Evolutionary conservation across 2,888 invertebrate genomes (phyloP).

Genomic region (Amphipyra tragopoginis): DNA sequence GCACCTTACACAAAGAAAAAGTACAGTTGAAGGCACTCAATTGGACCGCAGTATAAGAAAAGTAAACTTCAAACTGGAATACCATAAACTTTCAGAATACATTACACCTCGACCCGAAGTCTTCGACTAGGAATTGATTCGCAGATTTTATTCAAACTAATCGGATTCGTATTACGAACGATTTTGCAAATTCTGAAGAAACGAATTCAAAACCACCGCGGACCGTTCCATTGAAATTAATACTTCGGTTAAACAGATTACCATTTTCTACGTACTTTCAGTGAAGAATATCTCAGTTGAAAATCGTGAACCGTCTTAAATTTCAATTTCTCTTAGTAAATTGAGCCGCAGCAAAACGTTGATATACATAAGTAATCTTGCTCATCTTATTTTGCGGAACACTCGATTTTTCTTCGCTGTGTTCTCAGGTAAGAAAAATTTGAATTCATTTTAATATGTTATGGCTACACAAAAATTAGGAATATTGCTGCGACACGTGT

Average conservation of each 20-base stretch:
- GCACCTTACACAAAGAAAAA: slow-evolving; percentile 25
- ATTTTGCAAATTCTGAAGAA: slow-evolving; percentile 74
- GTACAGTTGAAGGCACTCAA: slow-evolving; percentile 27
- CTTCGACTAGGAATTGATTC: slow-evolving; percentile 68
- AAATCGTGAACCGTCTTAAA: slow-evolving; percentile 53
- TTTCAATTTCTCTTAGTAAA: slow-evolving; percentile 55
- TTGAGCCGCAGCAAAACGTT: slow-evolving; percentile 42
- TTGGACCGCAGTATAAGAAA: slow-evolving; percentile 27
- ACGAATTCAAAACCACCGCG: slow-evolving; percentile 64
- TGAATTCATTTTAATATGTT: slow-evolving; percentile 31
- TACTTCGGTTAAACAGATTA: slow-evolving; percentile 72
- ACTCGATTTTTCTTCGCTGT: slow-evolving; percentile 34
- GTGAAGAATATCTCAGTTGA: slow-evolving; percentile 38
- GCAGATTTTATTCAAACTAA: slow-evolving; percentile 75
- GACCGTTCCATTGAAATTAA: slow-evolving; percentile 72
- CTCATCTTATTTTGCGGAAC: slow-evolving; percentile 41
- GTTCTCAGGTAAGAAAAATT: slow-evolving; percentile 16
- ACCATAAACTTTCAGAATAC: slow-evolving; percentile 71
- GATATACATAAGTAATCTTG: slow-evolving; percentile 52
- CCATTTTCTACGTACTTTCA: slow-evolving; percentile 58
- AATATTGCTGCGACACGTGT: slow-evolving; percentile 2
- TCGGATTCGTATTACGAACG: slow-evolving; percentile 73
- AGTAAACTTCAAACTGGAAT: slow-evolving; percentile 42
- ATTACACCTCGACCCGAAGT: slow-evolving; percentile 65
- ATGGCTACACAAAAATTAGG: background rate